Conservation (phyloP, 2,888 invertebrate species). For the Anoncus sp. region DNA sequence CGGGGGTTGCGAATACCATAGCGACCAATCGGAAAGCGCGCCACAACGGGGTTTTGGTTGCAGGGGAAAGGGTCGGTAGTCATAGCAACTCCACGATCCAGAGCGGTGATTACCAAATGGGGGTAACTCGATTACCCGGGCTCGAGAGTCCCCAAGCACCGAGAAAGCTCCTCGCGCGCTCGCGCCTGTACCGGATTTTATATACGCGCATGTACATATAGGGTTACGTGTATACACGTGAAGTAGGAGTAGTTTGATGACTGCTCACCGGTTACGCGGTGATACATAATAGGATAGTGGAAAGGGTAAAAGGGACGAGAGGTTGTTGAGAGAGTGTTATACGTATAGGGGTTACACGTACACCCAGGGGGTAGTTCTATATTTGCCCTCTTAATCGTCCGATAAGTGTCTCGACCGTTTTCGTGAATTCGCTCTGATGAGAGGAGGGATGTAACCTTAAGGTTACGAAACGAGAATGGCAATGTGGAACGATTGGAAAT, state of each 20-base stretch:
- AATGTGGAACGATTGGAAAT: background rate
- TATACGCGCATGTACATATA: slow-evolving; percentile 9
- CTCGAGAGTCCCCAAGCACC: slow-evolving; percentile 58
- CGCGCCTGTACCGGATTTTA: background rate
- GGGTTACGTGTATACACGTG: slow-evolving; percentile 12
- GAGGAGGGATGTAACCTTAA: background rate
- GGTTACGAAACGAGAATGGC: background rate
- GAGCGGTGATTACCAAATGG: slow-evolving; percentile 81
- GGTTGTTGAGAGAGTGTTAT: slow-evolving; percentile 19
- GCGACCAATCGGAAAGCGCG: slow-evolving; percentile 58
- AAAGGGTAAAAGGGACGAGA: slow-evolving; percentile 7
- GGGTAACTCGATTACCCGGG: slow-evolving; percentile 81
- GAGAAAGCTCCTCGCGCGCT: background rate
- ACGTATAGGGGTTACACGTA: slow-evolving; percentile 34
- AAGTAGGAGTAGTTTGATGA: slow-evolving; percentile 37
- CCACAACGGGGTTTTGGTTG: background rate
- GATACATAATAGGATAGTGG: slow-evolving; percentile 44
- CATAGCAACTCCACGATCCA: slow-evolving; percentile 77
- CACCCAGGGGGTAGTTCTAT: slow-evolving; percentile 68
- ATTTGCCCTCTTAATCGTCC: slow-evolving; percentile 82
- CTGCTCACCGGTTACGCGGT: slow-evolving; percentile 54
- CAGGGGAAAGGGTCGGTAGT: slow-evolving; percentile 66
- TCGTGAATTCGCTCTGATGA: slow-evolving; percentile 15
- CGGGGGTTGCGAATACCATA: slow-evolving; percentile 56
- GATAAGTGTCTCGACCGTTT: slow-evolving; percentile 78